These are phyloP conservation scores for Peromyscus eremicus DNA, from an alignment of 2,797 vertebrate genomes.

Conservation along the genomic window DNA sequence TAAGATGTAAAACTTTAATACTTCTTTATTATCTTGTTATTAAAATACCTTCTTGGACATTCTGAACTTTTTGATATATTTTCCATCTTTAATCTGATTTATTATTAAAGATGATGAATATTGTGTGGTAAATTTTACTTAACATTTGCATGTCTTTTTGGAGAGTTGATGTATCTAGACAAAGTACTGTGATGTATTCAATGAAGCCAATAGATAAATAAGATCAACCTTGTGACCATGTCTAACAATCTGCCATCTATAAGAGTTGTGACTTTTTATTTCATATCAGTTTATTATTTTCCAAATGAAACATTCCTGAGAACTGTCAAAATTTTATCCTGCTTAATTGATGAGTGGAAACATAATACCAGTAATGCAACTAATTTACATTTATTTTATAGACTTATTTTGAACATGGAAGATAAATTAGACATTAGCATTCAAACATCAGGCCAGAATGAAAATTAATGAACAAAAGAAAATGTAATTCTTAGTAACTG, in stretches of 20 bases:
- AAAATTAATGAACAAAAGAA: slow-evolving; percentile 45
- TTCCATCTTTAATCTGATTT: slow-evolving; percentile 72
- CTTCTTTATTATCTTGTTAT: slow-evolving; percentile 52
- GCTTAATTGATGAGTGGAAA: not conserved
- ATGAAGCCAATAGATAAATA: slow-evolving; percentile 75
- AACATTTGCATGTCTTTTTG: slow-evolving; percentile 76
- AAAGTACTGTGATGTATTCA: slow-evolving; percentile 77
- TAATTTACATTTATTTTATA: not conserved
- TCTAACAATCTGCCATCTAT: slow-evolving; percentile 60
- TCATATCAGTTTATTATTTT: not conserved
- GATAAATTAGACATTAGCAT: slow-evolving; percentile 38
- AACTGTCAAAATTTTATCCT: slow-evolving; percentile 44
- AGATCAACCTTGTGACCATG: slow-evolving; percentile 71
- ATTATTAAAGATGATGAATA: slow-evolving; percentile 81
- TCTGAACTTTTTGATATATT: slow-evolving; percentile 14
- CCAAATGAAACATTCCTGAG: not conserved
- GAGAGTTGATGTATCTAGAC: slow-evolving; percentile 80
- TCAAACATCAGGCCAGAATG: not conserved
- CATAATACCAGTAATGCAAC: not conserved
- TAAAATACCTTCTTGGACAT: slow-evolving; percentile 64
- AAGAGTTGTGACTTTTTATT: slow-evolving; percentile 67
- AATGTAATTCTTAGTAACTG: not conserved
- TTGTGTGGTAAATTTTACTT: slow-evolving; percentile 55
- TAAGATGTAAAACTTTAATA: slow-evolving; percentile 63
- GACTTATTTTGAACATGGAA: not conserved